phyloP scores from a whole-genome alignment of 2,888 invertebrate genomes.

The Synanthedon andrenaeformis region DNA sequence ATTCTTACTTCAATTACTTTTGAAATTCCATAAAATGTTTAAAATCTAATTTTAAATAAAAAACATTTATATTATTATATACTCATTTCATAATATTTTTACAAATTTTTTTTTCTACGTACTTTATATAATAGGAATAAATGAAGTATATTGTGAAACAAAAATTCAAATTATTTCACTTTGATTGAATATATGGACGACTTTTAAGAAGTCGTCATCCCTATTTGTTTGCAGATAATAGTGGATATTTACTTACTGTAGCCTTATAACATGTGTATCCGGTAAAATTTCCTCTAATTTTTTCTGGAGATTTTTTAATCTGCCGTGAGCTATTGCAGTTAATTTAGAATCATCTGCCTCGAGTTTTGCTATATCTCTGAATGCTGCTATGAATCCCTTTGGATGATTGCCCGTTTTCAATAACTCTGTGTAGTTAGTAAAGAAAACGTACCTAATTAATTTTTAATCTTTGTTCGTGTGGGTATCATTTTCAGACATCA shows the following conservation, averaged over 20 bases:
- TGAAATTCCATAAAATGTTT: no score
- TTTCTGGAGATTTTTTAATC: constrained; percentile 47
- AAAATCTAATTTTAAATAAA: no score
- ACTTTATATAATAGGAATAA: no score
- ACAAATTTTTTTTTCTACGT: no score
- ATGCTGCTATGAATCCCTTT: constrained; percentile 54
- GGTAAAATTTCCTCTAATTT: constrained; percentile 55
- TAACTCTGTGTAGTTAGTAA: constrained; percentile 29
- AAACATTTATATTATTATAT: no score
- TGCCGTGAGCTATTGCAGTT: constrained; percentile 36
- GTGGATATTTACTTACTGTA: constrained; percentile 45
- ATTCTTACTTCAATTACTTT: no score
- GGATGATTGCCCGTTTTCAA: constrained; percentile 45
- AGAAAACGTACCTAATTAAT: background rate
- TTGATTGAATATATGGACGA: no score
- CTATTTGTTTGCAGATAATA: no score
- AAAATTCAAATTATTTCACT: no score
- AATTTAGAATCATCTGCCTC: constrained; percentile 49
- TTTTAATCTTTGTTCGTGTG: background rate
- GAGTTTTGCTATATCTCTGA: constrained; percentile 48
- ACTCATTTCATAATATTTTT: no score
- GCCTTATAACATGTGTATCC: constrained; percentile 56
- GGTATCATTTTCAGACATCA: background rate
- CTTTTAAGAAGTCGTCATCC: no score
- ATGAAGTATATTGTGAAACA: no score